phyloP scores from a whole-genome alignment of 2,797 vertebrate species.

The Sebastes jordani region DNA sequence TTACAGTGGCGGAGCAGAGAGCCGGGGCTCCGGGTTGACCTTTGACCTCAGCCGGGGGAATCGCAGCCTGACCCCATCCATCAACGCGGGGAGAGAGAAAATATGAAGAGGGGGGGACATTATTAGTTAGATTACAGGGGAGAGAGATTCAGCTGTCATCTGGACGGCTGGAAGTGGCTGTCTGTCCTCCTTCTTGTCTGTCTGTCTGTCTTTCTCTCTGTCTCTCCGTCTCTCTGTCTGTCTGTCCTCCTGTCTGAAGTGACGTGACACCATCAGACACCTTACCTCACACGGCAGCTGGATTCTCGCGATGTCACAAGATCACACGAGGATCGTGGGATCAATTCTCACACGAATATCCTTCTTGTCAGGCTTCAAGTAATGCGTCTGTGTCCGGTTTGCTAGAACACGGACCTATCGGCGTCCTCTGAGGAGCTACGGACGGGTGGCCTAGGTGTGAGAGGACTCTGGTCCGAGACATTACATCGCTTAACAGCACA shows the following conservation, averaged over 20 bases:
- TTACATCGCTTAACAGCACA: too few species aligned
- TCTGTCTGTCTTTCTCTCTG: not conserved
- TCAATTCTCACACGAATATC: too few species aligned
- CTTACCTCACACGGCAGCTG: too few species aligned
- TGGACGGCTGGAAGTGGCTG: not conserved
- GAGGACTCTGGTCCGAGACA: too few species aligned
- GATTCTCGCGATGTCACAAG: too few species aligned
- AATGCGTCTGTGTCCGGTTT: too few species aligned
- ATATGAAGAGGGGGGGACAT: constrained; percentile 60
- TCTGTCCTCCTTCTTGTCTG: not conserved
- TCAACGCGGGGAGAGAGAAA: constrained; percentile 56
- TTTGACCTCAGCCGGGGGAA: constrained; percentile 66
- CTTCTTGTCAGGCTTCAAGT: too few species aligned
- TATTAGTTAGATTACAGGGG: constrained; percentile 61
- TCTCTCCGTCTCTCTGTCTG: not conserved
- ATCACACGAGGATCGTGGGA: too few species aligned
- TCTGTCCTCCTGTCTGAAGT: not conserved
- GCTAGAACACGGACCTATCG: too few species aligned
- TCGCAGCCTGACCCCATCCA: constrained; percentile 77
- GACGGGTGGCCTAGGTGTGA: too few species aligned
- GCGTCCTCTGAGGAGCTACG: too few species aligned
- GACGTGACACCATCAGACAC: too few species aligned
- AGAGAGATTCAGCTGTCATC: constrained; percentile 39
- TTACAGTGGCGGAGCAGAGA: constrained; percentile 73
- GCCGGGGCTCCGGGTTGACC: constrained; percentile 60